These are phyloP conservation scores for Pyxicephalus adspersus DNA, from an alignment of 2,113 vertebrate genomes.

Conservation along the genomic window DNA sequence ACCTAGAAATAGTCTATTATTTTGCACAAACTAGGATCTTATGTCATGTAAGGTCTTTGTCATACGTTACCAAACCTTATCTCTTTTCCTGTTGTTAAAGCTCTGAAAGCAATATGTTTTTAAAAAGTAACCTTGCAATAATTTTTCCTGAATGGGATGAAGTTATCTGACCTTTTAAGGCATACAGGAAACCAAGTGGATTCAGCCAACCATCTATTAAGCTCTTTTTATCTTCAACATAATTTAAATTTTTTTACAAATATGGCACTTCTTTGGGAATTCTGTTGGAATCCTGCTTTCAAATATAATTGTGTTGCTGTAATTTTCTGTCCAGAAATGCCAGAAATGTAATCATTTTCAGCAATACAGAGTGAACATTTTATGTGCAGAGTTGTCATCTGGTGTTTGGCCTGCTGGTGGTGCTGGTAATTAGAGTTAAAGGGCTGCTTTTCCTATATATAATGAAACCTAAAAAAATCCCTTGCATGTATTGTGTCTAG, in stretches of 20 bases:
- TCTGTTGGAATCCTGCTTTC: too few species aligned
- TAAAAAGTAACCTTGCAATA: not conserved
- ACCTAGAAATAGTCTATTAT: too few species aligned
- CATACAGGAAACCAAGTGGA: not conserved
- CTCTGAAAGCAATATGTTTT: not conserved
- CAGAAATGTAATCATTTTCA: too few species aligned
- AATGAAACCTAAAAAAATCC: not conserved
- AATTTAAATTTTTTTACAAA: not conserved
- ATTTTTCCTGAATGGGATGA: not conserved
- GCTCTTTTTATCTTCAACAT: slow-evolving; percentile 2
- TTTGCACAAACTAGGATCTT: not conserved
- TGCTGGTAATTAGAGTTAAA: not conserved
- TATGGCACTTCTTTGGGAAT: too few species aligned
- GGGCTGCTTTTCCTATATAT: too few species aligned
- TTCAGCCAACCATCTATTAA: not conserved
- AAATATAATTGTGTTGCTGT: too few species aligned
- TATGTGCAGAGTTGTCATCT: not conserved
- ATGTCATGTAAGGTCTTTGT: not conserved
- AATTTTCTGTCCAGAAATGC: too few species aligned
- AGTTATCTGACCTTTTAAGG: not conserved
- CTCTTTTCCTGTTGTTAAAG: slow-evolving; percentile 1
- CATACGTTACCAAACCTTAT: not conserved
- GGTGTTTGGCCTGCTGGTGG: not conserved
- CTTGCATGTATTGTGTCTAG: too few species aligned
- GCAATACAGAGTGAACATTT: too few species aligned